phyloP scores from a whole-genome alignment of 2,888 invertebrate genomes.

The Melanargia galathea region DNA sequence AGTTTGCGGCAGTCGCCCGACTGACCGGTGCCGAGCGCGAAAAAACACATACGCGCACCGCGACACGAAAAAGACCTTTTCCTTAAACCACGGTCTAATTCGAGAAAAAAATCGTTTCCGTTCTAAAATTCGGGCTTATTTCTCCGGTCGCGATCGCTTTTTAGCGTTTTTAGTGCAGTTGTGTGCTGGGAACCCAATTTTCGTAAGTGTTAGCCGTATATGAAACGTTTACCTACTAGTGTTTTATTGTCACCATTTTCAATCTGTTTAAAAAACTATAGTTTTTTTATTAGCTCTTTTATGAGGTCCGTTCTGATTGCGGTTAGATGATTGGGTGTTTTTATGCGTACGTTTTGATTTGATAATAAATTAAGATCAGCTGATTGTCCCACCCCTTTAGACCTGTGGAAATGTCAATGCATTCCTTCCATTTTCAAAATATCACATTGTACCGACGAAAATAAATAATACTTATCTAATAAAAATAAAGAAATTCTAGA shows the following conservation, averaged over 20 bases:
- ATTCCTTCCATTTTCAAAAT: neutral
- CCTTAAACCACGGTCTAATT: slow-evolving; percentile 41
- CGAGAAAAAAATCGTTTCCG: slow-evolving; percentile 53
- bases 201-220: slow-evolving; percentile 66
- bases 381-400: slow-evolving; percentile 54
- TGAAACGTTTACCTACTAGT: slow-evolving; percentile 1
- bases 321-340: slow-evolving; percentile 25
- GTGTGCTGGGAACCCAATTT: slow-evolving; percentile 64
- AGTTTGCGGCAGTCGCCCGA: slow-evolving; percentile 78
- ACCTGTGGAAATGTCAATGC: slow-evolving; percentile 49
- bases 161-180: slow-evolving; percentile 57
- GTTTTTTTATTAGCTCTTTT: neutral
- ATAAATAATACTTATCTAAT: neutral
- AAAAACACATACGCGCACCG: slow-evolving; percentile 74
- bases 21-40: slow-evolving; percentile 78
- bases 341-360: slow-evolving; percentile 29
- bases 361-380: slow-evolving; percentile 58
- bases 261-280: slow-evolving; percentile 51
- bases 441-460: slow-evolving; percentile 26
- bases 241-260: slow-evolving; percentile 54
- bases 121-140: slow-evolving; percentile 44
- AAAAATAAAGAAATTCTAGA: neutral
- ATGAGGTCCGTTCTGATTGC: neutral
- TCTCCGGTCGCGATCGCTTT: slow-evolving; percentile 12
- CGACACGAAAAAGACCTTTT: slow-evolving; percentile 58